phyloP scores from a whole-genome alignment of 64 coral and sea anemone species.

The Exaiptasia diaphana region DNA sequence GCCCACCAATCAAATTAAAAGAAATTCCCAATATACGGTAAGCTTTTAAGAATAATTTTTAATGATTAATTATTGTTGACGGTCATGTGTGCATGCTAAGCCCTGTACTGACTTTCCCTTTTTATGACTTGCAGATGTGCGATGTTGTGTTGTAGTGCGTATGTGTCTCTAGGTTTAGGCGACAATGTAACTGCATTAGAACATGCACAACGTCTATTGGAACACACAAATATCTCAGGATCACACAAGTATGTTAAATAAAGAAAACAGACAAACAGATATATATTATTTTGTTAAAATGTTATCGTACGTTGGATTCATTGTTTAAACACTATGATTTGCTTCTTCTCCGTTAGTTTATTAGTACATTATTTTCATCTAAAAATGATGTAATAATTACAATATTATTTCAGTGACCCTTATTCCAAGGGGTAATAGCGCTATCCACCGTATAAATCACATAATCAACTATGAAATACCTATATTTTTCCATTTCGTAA shows the following conservation, averaged over 20 bases:
- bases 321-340: background rate
- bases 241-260: constrained; percentile 74
- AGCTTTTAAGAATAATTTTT: background rate
- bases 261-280: too few relatives aligned
- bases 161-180: constrained; percentile 79
- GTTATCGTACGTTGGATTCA: too few relatives aligned
- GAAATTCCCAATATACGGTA: constrained; percentile 78
- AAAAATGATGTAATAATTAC: too few relatives aligned
- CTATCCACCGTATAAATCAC: too few relatives aligned
- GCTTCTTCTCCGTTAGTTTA: too few relatives aligned
- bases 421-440: too few relatives aligned
- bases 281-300: background rate
- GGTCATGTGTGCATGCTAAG: too few relatives aligned
- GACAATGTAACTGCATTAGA: constrained; percentile 87
- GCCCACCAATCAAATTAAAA: constrained; percentile 75
- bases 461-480: too few relatives aligned
- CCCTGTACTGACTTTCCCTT: background rate
- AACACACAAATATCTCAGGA: constrained; percentile 69
- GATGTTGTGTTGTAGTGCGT: constrained; percentile 78
- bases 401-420: too few relatives aligned
- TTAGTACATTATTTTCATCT: too few relatives aligned
- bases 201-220: constrained; percentile 79
- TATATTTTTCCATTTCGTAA: too few relatives aligned
- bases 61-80: background rate
- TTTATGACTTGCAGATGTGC: constrained; percentile 45